Evolutionary conservation across 2,888 invertebrate species (phyloP).

Genomic region (Drosophila lutescens): DNA sequence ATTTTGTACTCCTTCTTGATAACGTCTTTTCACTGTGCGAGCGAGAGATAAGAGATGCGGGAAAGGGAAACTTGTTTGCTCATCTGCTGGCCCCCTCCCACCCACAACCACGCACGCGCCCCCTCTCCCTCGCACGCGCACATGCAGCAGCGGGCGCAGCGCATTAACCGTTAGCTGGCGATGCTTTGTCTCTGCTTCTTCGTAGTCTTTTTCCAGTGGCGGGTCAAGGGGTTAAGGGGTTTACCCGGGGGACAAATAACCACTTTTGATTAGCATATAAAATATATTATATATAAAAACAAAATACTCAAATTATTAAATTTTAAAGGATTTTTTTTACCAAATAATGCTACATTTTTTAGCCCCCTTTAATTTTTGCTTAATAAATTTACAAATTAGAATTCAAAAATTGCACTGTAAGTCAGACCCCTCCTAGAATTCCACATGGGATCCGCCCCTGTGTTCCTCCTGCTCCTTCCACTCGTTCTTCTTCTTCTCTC

Average conservation of each 20-base stretch:
- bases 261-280: too few relatives aligned
- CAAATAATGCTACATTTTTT: too few relatives aligned
- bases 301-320: too few relatives aligned
- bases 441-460: neutral
- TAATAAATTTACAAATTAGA: too few relatives aligned
- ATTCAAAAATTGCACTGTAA: neutral
- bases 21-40: slow-evolving; percentile 13
- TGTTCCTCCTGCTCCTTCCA: slow-evolving; percentile 5
- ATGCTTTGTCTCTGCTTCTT: slow-evolving; percentile 31
- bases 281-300: too few relatives aligned
- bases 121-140: slow-evolving; percentile 19
- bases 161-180: slow-evolving; percentile 40
- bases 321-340: too few relatives aligned
- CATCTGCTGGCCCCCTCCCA: slow-evolving; percentile 20
- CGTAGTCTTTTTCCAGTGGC: neutral
- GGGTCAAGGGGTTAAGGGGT: neutral
- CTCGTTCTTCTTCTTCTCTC: slow-evolving; percentile 16
- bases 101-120: slow-evolving; percentile 32
- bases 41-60: slow-evolving; percentile 44
- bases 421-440: neutral
- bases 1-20: neutral
- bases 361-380: too few relatives aligned
- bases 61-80: slow-evolving; percentile 72
- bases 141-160: slow-evolving; percentile 16
- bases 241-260: too few relatives aligned